Conservation (phyloP, 2,888 invertebrate species). For the Callosobruchus maculatus region DNA sequence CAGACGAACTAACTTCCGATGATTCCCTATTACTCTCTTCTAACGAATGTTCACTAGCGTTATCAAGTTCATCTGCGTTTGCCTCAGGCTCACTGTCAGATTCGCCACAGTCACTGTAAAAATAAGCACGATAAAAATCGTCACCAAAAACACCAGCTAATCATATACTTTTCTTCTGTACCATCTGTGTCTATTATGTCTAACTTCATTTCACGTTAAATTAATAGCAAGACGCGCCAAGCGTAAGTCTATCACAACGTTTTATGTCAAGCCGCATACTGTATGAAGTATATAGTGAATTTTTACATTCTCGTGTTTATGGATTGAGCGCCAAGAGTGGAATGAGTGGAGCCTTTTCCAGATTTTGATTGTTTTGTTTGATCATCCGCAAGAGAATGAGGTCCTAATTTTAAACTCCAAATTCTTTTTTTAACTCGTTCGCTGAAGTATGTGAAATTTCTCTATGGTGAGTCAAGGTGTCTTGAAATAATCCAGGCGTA, state of each 20-base stretch:
- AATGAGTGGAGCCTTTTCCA: constrained; percentile 17
- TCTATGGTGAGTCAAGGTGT: neutral
- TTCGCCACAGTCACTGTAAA: constrained; percentile 36
- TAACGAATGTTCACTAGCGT: constrained; percentile 26
- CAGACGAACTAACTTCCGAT: constrained; percentile 13
- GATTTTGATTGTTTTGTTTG: constrained; percentile 21
- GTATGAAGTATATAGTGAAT: neutral
- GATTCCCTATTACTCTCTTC: constrained; percentile 27
- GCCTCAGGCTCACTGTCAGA: constrained; percentile 37
- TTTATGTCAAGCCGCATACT: neutral
- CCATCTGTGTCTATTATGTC: constrained; percentile 18
- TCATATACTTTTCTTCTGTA: constrained; percentile 9
- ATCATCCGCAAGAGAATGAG: constrained; percentile 9
- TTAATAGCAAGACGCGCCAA: no score
- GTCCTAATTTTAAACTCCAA: constrained; percentile 21
- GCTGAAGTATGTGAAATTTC: constrained; percentile 20
- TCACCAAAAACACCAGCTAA: constrained; percentile 1
- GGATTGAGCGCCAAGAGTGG: constrained; percentile 11
- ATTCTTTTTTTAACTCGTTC: constrained; percentile 15
- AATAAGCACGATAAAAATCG: constrained; percentile 8
- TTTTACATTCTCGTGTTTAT: neutral
- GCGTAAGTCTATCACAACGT: no score
- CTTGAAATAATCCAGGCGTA: neutral
- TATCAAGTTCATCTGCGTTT: constrained; percentile 25
- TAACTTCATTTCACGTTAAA: constrained; percentile 21